Evolutionary conservation across 2,797 vertebrate genomes (phyloP).

Genomic region (Dallia pectoralis): DNA sequence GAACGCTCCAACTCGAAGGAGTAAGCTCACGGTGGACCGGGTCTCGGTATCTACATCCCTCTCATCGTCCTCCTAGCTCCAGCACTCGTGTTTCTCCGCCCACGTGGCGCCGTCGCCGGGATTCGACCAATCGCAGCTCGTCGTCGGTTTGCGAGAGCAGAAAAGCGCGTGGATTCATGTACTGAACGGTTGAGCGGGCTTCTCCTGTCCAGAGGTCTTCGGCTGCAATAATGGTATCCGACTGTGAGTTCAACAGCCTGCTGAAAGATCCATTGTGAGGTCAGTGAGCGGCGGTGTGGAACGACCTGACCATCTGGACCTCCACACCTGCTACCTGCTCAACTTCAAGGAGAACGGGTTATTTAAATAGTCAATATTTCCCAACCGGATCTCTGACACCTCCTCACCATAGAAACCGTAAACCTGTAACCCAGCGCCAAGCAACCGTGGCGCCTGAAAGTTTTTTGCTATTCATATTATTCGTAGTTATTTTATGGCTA

Average conservation of each 20-base stretch:
- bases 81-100: not conserved
- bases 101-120: not conserved
- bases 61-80: not conserved
- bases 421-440: too few species aligned
- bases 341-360: not conserved
- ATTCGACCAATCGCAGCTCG: not conserved
- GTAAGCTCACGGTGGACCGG: not conserved
- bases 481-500: too few species aligned
- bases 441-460: too few species aligned
- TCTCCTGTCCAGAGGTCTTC: not conserved
- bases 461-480: too few species aligned
- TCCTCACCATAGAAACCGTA: too few species aligned
- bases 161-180: not conserved
- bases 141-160: not conserved
- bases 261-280: not conserved
- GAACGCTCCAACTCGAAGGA: not conserved
- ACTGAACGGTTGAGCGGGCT: not conserved
- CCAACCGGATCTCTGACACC: too few species aligned
- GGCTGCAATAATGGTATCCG: not conserved
- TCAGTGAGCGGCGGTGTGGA: not conserved
- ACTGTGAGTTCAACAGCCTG: slow-evolving; percentile 1
- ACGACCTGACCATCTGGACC: not conserved
- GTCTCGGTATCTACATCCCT: not conserved
- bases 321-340: not conserved
- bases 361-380: too few species aligned